Conservation (phyloP, 2,888 invertebrate species). For the Hecatera dysodea region DNA sequence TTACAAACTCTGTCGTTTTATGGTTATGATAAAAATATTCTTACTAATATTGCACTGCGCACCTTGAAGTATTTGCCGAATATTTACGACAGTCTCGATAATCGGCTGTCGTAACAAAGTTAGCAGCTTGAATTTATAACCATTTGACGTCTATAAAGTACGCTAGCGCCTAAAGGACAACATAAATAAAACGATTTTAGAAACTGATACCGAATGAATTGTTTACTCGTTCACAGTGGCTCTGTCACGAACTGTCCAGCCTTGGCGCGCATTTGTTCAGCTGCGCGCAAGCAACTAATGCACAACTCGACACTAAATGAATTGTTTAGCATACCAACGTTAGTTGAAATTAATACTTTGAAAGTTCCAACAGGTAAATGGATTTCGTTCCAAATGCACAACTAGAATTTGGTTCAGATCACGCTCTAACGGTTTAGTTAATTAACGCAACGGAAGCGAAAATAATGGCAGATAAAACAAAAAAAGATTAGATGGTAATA, state of each 20-base stretch:
- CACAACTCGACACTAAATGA: conserved; percentile 62
- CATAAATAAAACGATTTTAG: conserved; percentile 67
- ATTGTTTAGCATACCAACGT: conserved; percentile 64
- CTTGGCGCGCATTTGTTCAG: conserved; percentile 81
- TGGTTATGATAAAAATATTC: background rate
- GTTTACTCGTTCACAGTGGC: conserved; percentile 62
- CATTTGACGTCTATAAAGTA: conserved; percentile 54
- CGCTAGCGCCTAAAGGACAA: conserved; percentile 57
- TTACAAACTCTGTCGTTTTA: background rate
- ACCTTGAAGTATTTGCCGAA: conserved; percentile 40
- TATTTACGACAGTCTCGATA: conserved; percentile 52
- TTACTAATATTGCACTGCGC: conserved; percentile 18
- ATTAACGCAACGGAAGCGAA: conserved; percentile 58
- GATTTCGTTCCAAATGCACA: conserved; percentile 44
- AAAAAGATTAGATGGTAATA: conserved; percentile 41
- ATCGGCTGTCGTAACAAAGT: conserved; percentile 47
- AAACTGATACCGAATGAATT: conserved; percentile 67
- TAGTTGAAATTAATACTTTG: conserved; percentile 63
- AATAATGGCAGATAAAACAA: conserved; percentile 47
- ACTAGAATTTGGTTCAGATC: conserved; percentile 48
- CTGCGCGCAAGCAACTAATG: conserved; percentile 70
- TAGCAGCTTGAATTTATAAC: conserved; percentile 55
- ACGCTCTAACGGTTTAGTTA: conserved; percentile 57
- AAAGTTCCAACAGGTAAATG: conserved; percentile 46
- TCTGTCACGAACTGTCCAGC: conserved; percentile 74